Conservation (phyloP, 2,797 vertebrate species). For the Alcedo atthis region DNA sequence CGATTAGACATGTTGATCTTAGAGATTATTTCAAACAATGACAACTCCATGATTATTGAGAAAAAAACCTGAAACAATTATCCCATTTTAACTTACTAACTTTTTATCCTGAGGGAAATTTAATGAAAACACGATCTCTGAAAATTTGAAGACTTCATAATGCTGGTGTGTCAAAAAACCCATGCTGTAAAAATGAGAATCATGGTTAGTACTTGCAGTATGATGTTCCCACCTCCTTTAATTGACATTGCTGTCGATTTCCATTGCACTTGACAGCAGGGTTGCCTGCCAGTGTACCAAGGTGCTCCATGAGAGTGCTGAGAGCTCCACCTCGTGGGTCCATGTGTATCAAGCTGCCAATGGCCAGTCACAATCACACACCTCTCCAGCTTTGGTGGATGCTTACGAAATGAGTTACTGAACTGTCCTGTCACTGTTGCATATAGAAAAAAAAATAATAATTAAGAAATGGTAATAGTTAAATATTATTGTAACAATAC, state of each 20-base stretch:
- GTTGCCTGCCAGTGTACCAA: not conserved
- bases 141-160: not conserved
- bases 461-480: not conserved
- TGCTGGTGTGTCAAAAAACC: not conserved
- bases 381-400: not conserved
- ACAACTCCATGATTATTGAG: not conserved
- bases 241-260: not conserved
- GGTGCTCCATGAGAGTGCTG: not conserved
- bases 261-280: accelerated
- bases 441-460: not conserved
- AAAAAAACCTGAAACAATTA: not conserved
- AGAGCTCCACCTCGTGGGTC: not conserved
- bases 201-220: not conserved
- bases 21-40: too few species aligned
- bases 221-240: not conserved
- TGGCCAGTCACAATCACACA: not conserved
- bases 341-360: accelerated
- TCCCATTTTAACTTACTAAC: not conserved
- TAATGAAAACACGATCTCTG: not conserved
- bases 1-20: too few species aligned
- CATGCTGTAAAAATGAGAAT: not conserved
- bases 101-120: not conserved
- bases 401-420: not conserved
- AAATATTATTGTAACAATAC: not conserved
- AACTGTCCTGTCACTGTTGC: not conserved